Evolutionary conservation across 2,888 invertebrate species (phyloP).

Genomic region (Pharmacophagus antenor): DNA sequence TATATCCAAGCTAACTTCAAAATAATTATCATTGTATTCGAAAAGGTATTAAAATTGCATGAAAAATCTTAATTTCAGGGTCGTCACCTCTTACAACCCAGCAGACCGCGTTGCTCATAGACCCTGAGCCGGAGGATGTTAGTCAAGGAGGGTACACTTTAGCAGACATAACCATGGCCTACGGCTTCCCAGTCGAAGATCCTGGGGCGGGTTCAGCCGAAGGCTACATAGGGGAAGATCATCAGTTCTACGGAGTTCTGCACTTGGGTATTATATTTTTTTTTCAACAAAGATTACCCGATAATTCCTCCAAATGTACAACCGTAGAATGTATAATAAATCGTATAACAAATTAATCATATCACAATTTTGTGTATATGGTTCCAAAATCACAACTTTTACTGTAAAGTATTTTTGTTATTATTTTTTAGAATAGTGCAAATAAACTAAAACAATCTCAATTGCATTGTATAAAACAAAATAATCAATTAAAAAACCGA

Average conservation of each 20-base stretch:
- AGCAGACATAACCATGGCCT: constrained; percentile 57
- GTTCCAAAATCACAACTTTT: too few species aligned
- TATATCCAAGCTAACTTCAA: not conserved
- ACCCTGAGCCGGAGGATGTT: constrained; percentile 44
- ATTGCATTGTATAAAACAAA: too few species aligned
- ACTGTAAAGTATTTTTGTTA: too few species aligned
- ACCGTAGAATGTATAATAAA: too few species aligned
- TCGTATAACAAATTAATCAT: too few species aligned
- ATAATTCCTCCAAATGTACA: not conserved
- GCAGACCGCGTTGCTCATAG: constrained; percentile 49
- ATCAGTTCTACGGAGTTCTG: constrained; percentile 67
- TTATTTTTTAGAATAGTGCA: too few species aligned
- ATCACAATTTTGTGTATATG: too few species aligned
- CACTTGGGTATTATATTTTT: constrained; percentile 50
- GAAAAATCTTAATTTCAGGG: constrained; percentile 40
- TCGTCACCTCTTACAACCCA: constrained; percentile 46
- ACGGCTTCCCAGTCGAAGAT: constrained; percentile 58
- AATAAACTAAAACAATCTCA: too few species aligned
- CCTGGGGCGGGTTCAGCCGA: constrained; percentile 64
- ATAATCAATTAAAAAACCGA: too few species aligned
- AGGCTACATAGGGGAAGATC: constrained; percentile 69
- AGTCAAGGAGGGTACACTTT: constrained; percentile 35
- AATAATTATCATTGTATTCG: not conserved
- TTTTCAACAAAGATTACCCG: not conserved
- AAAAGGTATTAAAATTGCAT: not conserved